These are phyloP conservation scores for Eristalis pertinax DNA, from an alignment of 2,888 invertebrate species.

Conservation along the genomic window DNA sequence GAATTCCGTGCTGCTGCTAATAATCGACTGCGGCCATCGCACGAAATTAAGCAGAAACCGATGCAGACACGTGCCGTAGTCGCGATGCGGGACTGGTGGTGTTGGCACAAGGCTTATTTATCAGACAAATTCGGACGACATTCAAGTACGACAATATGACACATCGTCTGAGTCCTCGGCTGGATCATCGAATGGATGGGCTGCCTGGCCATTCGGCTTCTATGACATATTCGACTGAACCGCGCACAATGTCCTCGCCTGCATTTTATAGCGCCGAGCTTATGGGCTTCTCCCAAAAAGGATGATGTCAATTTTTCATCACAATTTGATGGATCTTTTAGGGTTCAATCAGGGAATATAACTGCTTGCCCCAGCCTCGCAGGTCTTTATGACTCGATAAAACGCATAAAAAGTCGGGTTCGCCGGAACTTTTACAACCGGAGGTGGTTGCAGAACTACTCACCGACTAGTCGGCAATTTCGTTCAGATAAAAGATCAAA, in stretches of 20 bases:
- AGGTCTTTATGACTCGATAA: not conserved
- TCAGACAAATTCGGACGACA: no score
- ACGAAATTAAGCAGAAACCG: no score
- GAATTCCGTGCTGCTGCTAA: no score
- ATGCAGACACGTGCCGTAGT: no score
- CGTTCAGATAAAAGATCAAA: not conserved
- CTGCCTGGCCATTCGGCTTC: no score
- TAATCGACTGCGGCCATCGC: no score
- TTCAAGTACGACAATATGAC: no score
- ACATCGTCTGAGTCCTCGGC: not conserved
- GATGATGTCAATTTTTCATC: not conserved
- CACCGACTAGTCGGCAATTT: not conserved
- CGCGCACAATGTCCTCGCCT: not conserved
- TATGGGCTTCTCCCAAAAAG: not conserved
- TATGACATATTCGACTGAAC: not conserved
- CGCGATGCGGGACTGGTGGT: no score
- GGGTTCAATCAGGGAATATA: not conserved
- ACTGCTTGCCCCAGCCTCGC: not conserved
- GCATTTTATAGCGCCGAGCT: not conserved
- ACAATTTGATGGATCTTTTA: not conserved
- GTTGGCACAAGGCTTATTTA: no score
- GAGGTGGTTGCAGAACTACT: not conserved
- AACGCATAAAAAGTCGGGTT: not conserved
- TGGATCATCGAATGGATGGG: not conserved
- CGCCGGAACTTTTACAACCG: not conserved